Evolutionary conservation across 2,113 vertebrate genomes (phyloP).

Genomic region (Alethe castanea): DNA sequence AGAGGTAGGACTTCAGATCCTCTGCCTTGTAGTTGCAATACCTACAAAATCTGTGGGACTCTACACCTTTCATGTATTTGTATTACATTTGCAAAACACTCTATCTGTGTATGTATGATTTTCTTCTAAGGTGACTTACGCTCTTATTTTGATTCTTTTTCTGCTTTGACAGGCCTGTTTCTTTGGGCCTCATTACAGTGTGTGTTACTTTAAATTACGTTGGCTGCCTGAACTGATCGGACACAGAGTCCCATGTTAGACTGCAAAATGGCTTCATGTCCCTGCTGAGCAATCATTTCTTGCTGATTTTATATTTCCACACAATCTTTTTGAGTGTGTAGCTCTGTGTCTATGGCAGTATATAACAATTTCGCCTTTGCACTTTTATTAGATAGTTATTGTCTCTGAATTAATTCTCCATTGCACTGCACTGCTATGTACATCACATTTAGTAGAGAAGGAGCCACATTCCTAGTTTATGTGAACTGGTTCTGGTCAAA

Average conservation of each 20-base stretch:
- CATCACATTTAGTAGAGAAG: not conserved
- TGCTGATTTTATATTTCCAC: not conserved
- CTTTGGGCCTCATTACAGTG: not conserved
- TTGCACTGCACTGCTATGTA: fast-evolving
- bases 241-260: not conserved
- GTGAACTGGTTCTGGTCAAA: not conserved
- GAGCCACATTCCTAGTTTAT: not conserved
- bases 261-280: not conserved
- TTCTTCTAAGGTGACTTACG: not conserved
- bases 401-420: not conserved
- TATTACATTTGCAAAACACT: not conserved
- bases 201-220: not conserved
- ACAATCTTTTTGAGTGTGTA: not conserved
- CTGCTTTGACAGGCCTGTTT: not conserved
- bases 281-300: not conserved
- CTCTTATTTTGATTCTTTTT: not conserved
- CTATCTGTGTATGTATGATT: not conserved
- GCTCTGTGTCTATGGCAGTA: not conserved
- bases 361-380: not conserved
- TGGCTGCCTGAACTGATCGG: not conserved
- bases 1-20: not conserved
- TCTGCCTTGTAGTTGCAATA: not conserved
- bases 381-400: not conserved
- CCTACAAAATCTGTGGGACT: not conserved
- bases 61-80: not conserved